A percentile compares a stretch with the other conserved stretches of the same genome.
Evolutionary conservation across 2,888 invertebrate genomes (phyloP).

Genomic region (Strigamia crassipes): DNA sequence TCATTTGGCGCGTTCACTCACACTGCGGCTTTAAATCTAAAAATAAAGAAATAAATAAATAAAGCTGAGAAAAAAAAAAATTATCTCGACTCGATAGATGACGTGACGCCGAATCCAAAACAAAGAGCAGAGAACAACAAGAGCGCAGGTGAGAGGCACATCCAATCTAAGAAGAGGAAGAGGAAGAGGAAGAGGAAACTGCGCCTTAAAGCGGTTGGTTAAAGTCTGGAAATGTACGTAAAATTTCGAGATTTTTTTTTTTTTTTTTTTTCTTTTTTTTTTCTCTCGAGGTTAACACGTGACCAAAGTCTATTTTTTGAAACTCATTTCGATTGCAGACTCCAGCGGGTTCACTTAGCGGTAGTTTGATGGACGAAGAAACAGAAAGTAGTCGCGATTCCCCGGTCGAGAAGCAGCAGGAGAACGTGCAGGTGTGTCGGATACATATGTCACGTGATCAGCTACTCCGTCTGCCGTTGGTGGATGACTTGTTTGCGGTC

Average conservation of each 20-base stretch:
- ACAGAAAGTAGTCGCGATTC: no score
- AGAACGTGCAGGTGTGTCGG: not conserved
- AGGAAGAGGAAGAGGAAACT: constrained; percentile 22
- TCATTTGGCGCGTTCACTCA: not conserved
- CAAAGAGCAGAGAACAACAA: not conserved
- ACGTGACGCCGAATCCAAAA: not conserved
- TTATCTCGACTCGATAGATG: not conserved
- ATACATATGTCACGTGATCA: constrained; percentile 6
- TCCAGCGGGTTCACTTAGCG: not conserved
- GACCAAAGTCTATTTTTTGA: not conserved
- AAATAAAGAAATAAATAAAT: not conserved
- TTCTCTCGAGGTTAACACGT: not conserved
- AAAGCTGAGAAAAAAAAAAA: not conserved
- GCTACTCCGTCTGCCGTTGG: not conserved
- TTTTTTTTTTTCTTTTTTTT: not conserved
- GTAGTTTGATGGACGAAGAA: not conserved
- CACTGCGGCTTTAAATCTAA: not conserved
- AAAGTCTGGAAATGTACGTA: not conserved
- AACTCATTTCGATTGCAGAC: constrained; percentile 2
- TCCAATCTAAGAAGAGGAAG: constrained; percentile 17
- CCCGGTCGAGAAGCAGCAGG: no score
- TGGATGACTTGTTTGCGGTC: constrained; percentile 29
- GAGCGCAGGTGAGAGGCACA: not conserved
- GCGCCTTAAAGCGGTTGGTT: not conserved
- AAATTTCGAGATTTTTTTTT: no score